A percentile compares a stretch with the other conserved stretches of the same genome.
These are phyloP conservation scores for Macaria notata DNA, from an alignment of 2,888 invertebrate genomes.

Conservation along the genomic window DNA sequence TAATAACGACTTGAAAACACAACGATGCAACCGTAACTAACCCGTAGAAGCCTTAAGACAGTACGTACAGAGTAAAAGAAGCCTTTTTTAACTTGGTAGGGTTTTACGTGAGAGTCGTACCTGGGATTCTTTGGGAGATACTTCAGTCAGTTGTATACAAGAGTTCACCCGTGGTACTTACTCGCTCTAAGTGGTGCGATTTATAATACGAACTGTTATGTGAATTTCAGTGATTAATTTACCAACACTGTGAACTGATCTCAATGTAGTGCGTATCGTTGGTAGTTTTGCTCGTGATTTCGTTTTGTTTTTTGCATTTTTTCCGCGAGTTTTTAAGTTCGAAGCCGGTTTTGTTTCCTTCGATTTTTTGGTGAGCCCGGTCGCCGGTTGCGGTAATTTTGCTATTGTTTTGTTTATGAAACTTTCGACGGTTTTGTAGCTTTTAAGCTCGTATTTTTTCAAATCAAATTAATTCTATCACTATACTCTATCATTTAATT, in stretches of 20 bases:
- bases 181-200: constrained; percentile 31
- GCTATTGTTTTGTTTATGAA: constrained; percentile 19
- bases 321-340: constrained; percentile 6
- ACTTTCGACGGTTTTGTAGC: neutral
- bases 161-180: constrained; percentile 46
- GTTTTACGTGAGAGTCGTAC: constrained; percentile 70
- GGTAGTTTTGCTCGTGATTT: constrained; percentile 15
- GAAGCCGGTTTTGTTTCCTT: constrained; percentile 32
- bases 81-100: constrained; percentile 45
- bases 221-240: neutral
- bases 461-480: no score
- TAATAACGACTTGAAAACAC: constrained; percentile 14
- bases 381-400: constrained; percentile 27
- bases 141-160: constrained; percentile 57
- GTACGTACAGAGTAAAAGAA: constrained; percentile 22
- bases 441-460: no score
- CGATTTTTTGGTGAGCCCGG: constrained; percentile 20
- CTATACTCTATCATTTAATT: no score
- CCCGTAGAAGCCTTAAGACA: constrained; percentile 24
- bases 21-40: constrained; percentile 13
- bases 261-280: constrained; percentile 49
- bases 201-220: no score
- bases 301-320: constrained; percentile 10
- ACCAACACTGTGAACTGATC: constrained; percentile 55
- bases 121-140: constrained; percentile 56